A percentile compares a stretch with the other conserved stretches of the same genome.
Conservation (phyloP, 2,113 vertebrate genomes). For the Chaenogobius annularis region DNA sequence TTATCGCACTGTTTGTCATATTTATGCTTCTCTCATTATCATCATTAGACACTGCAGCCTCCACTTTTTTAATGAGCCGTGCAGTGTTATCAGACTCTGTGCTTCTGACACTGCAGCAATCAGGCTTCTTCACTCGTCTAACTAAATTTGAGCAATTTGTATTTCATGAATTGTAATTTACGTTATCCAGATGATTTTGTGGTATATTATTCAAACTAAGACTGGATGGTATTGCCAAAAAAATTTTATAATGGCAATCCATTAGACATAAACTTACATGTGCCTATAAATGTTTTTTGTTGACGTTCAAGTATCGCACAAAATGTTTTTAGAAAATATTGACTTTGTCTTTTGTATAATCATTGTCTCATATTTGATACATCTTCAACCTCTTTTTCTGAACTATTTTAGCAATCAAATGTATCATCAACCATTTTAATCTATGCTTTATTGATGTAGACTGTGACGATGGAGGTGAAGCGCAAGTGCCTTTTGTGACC, state of each 20-base stretch:
- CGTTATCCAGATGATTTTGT: neutral
- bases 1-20: conserved; percentile 21
- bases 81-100: neutral
- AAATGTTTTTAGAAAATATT: no score
- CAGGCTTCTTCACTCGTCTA: no score
- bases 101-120: neutral
- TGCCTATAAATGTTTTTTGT: no score
- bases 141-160: neutral
- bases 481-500: conserved; percentile 18
- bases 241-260: no score
- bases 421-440: no score
- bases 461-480: neutral
- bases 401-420: no score
- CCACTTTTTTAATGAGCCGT: conserved; percentile 33
- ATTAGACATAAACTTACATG: no score
- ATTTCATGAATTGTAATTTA: neutral
- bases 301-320: no score
- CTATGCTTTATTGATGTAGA: neutral
- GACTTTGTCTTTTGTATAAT: no score
- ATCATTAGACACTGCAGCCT: conserved; percentile 29
- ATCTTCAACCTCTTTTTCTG: no score
- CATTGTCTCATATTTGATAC: no score
- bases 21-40: conserved; percentile 57
- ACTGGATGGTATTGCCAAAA: neutral
- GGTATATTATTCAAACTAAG: neutral